These are phyloP conservation scores for Arion vulgaris DNA, from an alignment of 1,140 invertebrate species.

Conservation along the genomic window DNA sequence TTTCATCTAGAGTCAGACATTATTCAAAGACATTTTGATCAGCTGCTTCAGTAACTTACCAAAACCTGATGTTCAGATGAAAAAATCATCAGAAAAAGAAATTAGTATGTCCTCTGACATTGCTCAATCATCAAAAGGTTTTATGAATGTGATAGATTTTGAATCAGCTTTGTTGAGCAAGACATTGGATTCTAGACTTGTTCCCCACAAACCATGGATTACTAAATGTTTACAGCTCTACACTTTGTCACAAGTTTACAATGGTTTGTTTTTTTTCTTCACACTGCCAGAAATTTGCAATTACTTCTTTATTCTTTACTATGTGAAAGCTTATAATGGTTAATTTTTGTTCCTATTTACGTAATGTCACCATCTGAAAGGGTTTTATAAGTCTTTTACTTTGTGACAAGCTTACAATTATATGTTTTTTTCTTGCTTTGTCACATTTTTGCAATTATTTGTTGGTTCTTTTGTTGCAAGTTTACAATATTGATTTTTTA, in stretches of 20 bases:
- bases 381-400: too few relatives aligned
- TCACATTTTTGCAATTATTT: too few relatives aligned
- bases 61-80: slow-evolving; percentile 44
- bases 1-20: slow-evolving; percentile 55
- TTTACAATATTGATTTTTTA: too few relatives aligned
- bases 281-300: too few relatives aligned
- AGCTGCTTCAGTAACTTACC: slow-evolving; percentile 70
- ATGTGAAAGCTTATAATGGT: too few relatives aligned
- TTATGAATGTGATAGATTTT: slow-evolving; percentile 50
- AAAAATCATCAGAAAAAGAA: slow-evolving; percentile 20
- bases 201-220: slow-evolving; percentile 69
- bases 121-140: background rate
- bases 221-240: slow-evolving; percentile 70
- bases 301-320: too few relatives aligned
- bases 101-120: slow-evolving; percentile 43
- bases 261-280: slow-evolving; percentile 56
- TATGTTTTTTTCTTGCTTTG: too few relatives aligned
- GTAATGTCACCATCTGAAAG: too few relatives aligned
- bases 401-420: too few relatives aligned
- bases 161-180: slow-evolving; percentile 64
- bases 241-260: slow-evolving; percentile 65
- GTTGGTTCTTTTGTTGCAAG: too few relatives aligned
- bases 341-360: too few relatives aligned
- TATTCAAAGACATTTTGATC: slow-evolving; percentile 68
- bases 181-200: slow-evolving; percentile 60